These are phyloP conservation scores for Hirudinaria manillensis DNA, from an alignment of 2,888 invertebrate genomes.

Conservation along the genomic window DNA sequence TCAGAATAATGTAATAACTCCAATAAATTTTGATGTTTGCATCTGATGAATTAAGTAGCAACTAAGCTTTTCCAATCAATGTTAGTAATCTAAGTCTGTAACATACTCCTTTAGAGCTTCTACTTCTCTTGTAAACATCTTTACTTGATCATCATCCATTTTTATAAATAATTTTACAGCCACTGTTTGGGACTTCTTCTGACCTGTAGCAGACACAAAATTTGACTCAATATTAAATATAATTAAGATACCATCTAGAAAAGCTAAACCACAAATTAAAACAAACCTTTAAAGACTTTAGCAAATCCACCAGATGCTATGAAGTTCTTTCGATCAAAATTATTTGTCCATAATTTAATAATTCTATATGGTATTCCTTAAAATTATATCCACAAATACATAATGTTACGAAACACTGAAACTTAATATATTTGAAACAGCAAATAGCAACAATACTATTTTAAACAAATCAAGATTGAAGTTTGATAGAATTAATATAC, in stretches of 20 bases:
- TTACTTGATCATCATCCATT: not conserved
- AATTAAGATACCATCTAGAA: not conserved
- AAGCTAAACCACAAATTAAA: not conserved
- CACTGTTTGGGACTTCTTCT: not conserved
- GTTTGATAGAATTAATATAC: not conserved
- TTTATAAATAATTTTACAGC: conserved; percentile 23
- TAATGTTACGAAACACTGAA: not conserved
- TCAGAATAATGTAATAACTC: conserved; percentile 1
- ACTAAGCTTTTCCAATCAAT: no score
- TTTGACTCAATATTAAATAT: conserved; percentile 5
- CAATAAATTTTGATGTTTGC: conserved; percentile 19
- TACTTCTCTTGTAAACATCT: conserved; percentile 15
- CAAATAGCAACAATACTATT: not conserved
- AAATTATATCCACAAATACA: no score
- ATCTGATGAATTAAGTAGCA: not conserved
- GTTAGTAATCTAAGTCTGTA: not conserved
- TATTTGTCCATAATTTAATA: conserved; percentile 21
- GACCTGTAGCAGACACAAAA: not conserved
- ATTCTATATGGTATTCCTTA: conserved; percentile 21
- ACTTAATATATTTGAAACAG: not conserved
- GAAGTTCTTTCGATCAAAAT: conserved; percentile 19
- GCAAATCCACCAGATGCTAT: conserved; percentile 30
- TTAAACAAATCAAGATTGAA: not conserved
- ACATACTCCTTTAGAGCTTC: not conserved
- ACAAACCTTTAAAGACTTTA: conserved; percentile 24